These are phyloP conservation scores for Puma concolor DNA, from an alignment of 2,113 vertebrate species.

Conservation along the genomic window DNA sequence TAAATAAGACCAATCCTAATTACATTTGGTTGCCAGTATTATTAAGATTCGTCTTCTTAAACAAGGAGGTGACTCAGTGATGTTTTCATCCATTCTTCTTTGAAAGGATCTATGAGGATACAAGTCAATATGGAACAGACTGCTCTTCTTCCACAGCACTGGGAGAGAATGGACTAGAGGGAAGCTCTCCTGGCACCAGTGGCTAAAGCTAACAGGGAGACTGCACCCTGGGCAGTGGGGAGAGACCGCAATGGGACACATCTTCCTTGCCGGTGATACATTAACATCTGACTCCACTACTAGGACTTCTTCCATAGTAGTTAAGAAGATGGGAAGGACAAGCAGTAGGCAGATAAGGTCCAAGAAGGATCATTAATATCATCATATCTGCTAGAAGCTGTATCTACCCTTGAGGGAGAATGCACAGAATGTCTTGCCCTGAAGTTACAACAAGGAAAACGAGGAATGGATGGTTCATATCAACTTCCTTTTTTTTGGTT, in stretches of 20 bases:
- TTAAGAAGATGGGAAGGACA: neutral
- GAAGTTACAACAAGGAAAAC: neutral
- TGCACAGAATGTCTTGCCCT: neutral
- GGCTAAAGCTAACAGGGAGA: neutral
- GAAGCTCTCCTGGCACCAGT: neutral
- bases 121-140: neutral
- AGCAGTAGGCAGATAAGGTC: neutral
- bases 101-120: neutral
- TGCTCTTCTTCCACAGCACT: neutral
- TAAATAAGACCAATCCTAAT: neutral
- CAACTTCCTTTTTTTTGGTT: slow-evolving; percentile 5
- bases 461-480: neutral
- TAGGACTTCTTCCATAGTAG: neutral
- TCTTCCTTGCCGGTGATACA: neutral
- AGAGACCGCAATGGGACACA: neutral
- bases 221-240: neutral
- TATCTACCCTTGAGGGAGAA: neutral
- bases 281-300: neutral
- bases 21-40: neutral
- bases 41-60: slow-evolving; percentile 5
- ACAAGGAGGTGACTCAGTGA: neutral
- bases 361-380: neutral
- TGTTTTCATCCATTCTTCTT: slow-evolving; percentile 11
- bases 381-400: neutral
- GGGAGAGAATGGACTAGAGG: neutral